A percentile compares a stretch with the other conserved stretches of the same genome.
These are phyloP conservation scores for Manis crassicaudata DNA, from an alignment of 2,797 vertebrate genomes.

Conservation along the genomic window DNA sequence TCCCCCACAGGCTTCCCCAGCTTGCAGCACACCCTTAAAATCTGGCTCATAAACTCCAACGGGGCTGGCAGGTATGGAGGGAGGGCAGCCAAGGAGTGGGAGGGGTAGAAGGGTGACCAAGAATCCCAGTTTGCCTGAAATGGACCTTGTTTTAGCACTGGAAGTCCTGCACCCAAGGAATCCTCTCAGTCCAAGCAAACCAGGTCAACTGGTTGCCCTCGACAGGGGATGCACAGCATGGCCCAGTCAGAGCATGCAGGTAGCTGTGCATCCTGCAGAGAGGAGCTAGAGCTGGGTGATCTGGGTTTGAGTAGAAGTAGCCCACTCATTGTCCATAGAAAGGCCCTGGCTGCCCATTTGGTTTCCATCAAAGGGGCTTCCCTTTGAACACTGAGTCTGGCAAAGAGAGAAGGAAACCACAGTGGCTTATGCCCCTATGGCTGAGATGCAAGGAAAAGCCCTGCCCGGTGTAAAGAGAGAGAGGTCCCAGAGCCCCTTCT, in stretches of 20 bases:
- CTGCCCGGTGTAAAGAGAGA: rapidly evolving
- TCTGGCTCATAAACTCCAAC: neutral
- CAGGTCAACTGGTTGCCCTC: rapidly evolving
- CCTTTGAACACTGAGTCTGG: neutral
- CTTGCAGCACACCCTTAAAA: neutral
- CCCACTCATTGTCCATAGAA: neutral
- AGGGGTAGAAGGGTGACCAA: too few species aligned
- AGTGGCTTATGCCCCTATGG: too few species aligned
- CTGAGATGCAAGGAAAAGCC: neutral
- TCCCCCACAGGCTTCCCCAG: neutral
- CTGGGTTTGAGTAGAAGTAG: neutral
- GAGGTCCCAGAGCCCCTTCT: neutral
- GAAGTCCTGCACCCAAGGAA: neutral
- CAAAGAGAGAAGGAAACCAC: neutral
- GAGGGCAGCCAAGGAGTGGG: rapidly evolving
- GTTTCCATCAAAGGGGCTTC: neutral
- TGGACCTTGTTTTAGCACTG: neutral
- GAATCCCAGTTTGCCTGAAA: neutral
- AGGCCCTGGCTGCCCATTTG: rapidly evolving
- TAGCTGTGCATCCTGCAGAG: neutral
- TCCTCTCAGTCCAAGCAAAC: neutral
- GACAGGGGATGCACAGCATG: neutral
- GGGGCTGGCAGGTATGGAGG: too few species aligned
- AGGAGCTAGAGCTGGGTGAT: neutral
- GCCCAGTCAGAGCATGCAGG: neutral